A percentile compares a stretch with the other conserved stretches of the same genome.
phyloP scores from a whole-genome alignment of 2,797 vertebrate species.

The Tolypeutes matacus region DNA sequence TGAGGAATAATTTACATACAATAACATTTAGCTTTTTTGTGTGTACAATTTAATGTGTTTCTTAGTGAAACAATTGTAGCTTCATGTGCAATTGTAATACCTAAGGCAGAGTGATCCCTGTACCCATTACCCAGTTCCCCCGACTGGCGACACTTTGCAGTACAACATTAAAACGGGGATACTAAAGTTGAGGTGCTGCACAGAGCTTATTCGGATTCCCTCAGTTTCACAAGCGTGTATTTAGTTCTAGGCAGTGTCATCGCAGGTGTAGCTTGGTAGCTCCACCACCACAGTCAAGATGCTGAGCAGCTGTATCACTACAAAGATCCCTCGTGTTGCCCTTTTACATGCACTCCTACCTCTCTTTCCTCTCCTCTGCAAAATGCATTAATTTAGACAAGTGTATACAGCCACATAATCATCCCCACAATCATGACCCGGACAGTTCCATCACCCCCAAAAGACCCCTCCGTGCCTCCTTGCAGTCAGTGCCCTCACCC shows the following conservation, averaged over 20 bases:
- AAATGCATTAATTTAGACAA: slow-evolving; percentile 7
- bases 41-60: not conserved
- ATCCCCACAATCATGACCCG: not conserved
- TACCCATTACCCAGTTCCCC: not conserved
- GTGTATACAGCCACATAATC: not conserved
- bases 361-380: not conserved
- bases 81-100: not conserved
- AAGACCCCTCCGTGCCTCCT: not conserved
- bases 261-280: not conserved
- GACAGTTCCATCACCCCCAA: not conserved
- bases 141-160: not conserved
- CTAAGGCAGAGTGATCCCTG: not conserved
- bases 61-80: not conserved
- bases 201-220: not conserved
- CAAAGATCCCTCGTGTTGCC: not conserved
- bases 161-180: not conserved
- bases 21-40: not conserved
- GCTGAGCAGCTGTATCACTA: not conserved
- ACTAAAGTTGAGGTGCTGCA: not conserved
- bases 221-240: not conserved
- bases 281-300: not conserved
- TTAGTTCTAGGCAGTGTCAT: not conserved
- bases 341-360: not conserved
- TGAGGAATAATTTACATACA: slow-evolving; percentile 28
- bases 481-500: not conserved